Conservation (phyloP, 2,888 invertebrate genomes). For the Rhagonycha fulva region DNA sequence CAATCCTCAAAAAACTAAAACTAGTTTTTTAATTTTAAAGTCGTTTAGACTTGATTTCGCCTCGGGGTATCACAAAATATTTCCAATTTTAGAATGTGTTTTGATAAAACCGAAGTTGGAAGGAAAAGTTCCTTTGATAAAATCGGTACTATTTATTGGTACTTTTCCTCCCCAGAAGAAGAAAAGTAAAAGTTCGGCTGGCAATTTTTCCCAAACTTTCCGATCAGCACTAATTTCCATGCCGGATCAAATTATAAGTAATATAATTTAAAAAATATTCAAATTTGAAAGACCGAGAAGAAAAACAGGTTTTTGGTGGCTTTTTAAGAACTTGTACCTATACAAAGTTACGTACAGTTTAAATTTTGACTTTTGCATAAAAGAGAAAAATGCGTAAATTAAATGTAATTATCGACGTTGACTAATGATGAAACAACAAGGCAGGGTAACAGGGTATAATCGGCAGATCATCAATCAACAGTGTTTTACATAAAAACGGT, state of each 20-base stretch:
- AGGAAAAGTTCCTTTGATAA: background rate
- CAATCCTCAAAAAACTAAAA: background rate
- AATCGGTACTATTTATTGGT: background rate
- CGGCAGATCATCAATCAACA: background rate
- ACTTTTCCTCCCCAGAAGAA: background rate
- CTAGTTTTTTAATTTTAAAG: background rate
- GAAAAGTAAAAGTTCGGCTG: background rate
- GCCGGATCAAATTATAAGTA: background rate
- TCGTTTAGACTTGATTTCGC: background rate
- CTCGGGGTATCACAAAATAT: background rate
- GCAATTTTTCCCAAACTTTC: background rate
- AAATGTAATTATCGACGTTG: background rate
- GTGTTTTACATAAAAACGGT: background rate
- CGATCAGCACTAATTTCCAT: background rate
- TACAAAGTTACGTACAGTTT: background rate
- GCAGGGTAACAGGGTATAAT: background rate
- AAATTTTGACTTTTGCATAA: background rate
- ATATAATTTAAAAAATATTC: background rate
- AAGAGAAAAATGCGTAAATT: background rate
- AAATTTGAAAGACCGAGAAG: background rate
- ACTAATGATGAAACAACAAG: background rate
- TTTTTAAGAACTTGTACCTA: background rate
- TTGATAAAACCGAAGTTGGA: background rate
- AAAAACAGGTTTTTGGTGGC: background rate
- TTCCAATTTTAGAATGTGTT: background rate